Base-by-base conservation (phyloP, 2,888 invertebrate species). In the Dryadula phaetusa region DNA sequence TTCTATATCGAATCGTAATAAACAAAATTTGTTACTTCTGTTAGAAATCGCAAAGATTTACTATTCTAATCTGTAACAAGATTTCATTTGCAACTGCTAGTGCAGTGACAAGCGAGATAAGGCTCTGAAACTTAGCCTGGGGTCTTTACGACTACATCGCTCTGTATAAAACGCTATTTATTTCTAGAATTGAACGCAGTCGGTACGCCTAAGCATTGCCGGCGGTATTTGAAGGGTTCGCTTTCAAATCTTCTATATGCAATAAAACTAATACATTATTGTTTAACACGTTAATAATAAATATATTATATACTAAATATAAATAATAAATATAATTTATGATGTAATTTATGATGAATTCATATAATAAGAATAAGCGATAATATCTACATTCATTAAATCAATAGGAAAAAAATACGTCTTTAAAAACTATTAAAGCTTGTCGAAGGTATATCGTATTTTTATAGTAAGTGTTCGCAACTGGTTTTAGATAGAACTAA, bases 401-500 rank as follows among this genome's bases (percentile, higher is more conserved):
- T 37, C 37, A 37, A 37, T 37, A 28, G 6, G 28, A 10, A 20
- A 18, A 12, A 20, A 46, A 22, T 14, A 22, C 12, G 22, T 16
- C 12, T 46, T 46, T 46, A 18, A 12, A 10, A 12, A 22, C 20
- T 12, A 2, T 12, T 46, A 14, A 22, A 1, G 22, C 10, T 8
- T 22, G 14, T 37, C 20, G n/a, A 37, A 10, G 8, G 0, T 5
- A 20, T 14, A 20, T 54, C 20, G 22, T 56, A 56, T 16, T n/a
- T 40, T 40, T 16, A 56, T n/a, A 25, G 0, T 8, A 8, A n/a
- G 0, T 4, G 16, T 40, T 53, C 25, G 56, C 20, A 69, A 62
- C 70, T 64, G 65, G 61, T 72, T 67, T 66, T 42, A 69, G 76
- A 76, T 74, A 67, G 47, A 56, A 65, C 34, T 60, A 62, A 73